These are phyloP conservation scores for Euzophera pinguis DNA, from an alignment of 2,888 invertebrate genomes.

Conservation along the genomic window DNA sequence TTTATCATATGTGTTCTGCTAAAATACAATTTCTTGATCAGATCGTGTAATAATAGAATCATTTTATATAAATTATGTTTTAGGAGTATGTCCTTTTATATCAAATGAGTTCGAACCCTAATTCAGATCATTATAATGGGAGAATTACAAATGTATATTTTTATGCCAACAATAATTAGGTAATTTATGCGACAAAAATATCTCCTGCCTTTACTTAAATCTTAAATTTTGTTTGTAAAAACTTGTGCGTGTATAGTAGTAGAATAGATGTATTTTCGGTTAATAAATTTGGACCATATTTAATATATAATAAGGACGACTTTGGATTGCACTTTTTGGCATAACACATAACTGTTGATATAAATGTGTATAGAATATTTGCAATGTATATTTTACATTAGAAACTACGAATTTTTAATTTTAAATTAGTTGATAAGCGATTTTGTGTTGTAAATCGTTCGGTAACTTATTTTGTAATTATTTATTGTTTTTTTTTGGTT, in stretches of 20 bases:
- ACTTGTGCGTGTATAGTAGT: constrained; percentile 2
- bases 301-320: constrained; percentile 27
- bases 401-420: constrained; percentile 38
- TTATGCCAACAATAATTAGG: background rate
- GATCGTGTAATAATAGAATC: too few species aligned
- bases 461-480: constrained; percentile 37
- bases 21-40: too few species aligned
- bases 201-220: background rate
- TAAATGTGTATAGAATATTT: constrained; percentile 61
- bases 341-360: constrained; percentile 72
- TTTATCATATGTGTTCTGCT: too few species aligned
- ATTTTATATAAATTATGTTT: too few species aligned
- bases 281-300: constrained; percentile 21
- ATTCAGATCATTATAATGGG: background rate
- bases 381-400: constrained; percentile 60
- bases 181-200: background rate
- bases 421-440: constrained; percentile 27
- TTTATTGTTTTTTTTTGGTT: constrained; percentile 44
- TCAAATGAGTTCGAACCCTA: background rate
- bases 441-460: constrained; percentile 37
- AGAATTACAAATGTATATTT: background rate
- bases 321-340: constrained; percentile 70
- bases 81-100: background rate
- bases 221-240: background rate
- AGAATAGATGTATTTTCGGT: constrained; percentile 5